Evolutionary conservation across 2,113 vertebrate species (phyloP).

Genomic region (Alaudala cheleensis): DNA sequence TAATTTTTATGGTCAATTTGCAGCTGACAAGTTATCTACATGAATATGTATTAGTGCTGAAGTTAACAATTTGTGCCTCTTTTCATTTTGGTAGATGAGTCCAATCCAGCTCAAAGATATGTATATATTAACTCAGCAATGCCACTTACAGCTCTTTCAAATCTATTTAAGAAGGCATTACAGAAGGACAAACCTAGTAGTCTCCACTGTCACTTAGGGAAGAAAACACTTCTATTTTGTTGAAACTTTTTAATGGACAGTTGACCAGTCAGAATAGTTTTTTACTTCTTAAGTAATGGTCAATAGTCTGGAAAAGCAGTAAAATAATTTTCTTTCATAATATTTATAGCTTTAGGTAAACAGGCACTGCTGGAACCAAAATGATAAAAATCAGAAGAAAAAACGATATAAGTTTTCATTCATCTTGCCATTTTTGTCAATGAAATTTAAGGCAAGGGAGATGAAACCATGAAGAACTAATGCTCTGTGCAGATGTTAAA

Average conservation of each 20-base stretch:
- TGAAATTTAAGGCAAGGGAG: neutral
- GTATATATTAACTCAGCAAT: neutral
- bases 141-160: neutral
- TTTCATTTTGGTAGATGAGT: neutral
- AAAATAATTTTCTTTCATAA: neutral
- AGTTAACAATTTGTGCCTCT: constrained; percentile 9
- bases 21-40: constrained; percentile 13
- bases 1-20: constrained; percentile 54
- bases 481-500: neutral
- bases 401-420: neutral
- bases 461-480: neutral
- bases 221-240: neutral
- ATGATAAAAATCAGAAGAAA: neutral
- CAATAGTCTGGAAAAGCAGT: neutral
- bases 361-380: neutral
- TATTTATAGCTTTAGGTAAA: neutral
- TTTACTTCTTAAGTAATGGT: neutral
- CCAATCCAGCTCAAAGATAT: neutral
- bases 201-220: neutral
- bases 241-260: neutral
- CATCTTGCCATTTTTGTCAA: neutral
- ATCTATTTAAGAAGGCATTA: neutral
- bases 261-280: neutral
- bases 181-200: neutral
- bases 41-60: constrained; percentile 6